phyloP scores from a whole-genome alignment of 2,113 vertebrate genomes.

The Trochalopteron elliotii region DNA sequence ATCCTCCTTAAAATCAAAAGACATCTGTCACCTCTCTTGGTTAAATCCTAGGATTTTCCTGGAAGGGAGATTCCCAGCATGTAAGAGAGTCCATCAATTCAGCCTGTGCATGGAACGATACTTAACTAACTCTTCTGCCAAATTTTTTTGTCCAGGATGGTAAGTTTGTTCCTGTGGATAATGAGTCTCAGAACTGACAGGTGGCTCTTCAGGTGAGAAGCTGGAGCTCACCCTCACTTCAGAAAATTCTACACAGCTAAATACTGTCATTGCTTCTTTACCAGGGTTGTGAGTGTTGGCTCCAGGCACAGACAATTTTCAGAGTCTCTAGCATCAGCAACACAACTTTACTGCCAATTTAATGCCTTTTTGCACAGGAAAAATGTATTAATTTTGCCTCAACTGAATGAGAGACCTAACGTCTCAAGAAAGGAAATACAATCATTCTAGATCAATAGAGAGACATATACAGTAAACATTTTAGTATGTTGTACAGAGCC shows the following conservation, averaged over 20 bases:
- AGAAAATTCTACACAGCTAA: background rate
- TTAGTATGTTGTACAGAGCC: background rate
- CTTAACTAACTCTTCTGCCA: background rate
- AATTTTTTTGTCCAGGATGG: background rate
- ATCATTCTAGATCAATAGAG: background rate
- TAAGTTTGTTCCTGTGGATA: background rate
- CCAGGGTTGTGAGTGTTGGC: background rate
- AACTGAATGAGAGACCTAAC: constrained; percentile 7
- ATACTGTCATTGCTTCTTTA: background rate
- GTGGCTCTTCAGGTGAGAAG: background rate
- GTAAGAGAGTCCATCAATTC: background rate
- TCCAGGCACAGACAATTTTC: background rate
- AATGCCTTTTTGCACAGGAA: constrained; percentile 17
- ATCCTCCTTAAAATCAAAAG: background rate
- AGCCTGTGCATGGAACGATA: background rate
- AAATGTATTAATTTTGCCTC: background rate
- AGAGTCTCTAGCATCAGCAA: background rate
- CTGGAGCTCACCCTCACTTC: background rate
- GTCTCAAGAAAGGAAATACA: constrained; percentile 2
- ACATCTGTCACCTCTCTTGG: background rate
- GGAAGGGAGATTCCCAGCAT: background rate
- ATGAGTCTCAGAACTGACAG: background rate
- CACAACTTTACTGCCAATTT: background rate
- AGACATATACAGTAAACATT: background rate
- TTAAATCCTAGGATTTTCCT: background rate